Evolutionary conservation across 2,888 invertebrate genomes (phyloP).

Genomic region (Hecatera dysodea): DNA sequence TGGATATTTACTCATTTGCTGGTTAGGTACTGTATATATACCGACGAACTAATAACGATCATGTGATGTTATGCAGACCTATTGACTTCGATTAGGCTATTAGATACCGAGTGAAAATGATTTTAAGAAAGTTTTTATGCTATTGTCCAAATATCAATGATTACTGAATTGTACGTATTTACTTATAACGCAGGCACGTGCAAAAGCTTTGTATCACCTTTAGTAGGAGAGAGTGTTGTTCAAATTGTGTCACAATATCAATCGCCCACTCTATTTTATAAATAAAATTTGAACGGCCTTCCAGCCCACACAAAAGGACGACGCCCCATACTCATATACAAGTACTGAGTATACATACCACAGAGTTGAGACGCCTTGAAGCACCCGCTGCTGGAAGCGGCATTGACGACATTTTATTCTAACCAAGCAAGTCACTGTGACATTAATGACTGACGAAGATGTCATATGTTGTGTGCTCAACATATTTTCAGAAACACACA

Average conservation of each 20-base stretch:
- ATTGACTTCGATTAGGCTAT: too few relatives aligned
- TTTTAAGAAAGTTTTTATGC: neutral
- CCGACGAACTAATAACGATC: neutral
- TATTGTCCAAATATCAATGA: neutral
- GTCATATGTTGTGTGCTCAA: neutral
- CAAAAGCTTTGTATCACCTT: constrained; percentile 3
- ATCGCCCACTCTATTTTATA: constrained; percentile 27
- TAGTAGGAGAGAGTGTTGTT: constrained; percentile 1
- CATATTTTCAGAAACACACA: neutral
- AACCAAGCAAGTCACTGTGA: neutral
- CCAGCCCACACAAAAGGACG: constrained; percentile 20
- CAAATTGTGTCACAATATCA: constrained; percentile 24
- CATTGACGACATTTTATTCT: neutral
- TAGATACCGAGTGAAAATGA: neutral
- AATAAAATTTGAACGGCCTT: constrained; percentile 47
- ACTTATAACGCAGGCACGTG: neutral
- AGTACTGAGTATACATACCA: neutral
- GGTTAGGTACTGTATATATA: neutral
- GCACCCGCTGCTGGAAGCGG: neutral
- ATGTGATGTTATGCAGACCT: neutral
- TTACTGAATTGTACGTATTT: neutral
- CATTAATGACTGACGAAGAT: neutral
- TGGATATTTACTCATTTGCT: neutral
- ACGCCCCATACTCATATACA: neutral
- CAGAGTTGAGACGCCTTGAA: neutral